These are phyloP conservation scores for Microplitis manilae DNA, from an alignment of 2,888 invertebrate genomes.

Conservation along the genomic window DNA sequence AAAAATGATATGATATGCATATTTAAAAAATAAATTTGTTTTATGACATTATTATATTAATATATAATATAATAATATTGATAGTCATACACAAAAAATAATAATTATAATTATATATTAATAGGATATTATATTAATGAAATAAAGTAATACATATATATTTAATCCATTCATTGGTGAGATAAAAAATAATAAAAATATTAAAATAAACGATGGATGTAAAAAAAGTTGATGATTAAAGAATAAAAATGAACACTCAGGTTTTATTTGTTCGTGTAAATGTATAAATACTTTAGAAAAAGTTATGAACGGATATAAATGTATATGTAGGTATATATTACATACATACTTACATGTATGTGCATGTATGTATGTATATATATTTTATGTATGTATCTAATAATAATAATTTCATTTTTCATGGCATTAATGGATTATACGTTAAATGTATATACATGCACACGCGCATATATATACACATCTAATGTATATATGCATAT, in stretches of 20 bases:
- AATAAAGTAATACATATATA: slow-evolving; percentile 56
- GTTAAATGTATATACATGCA: slow-evolving; percentile 45
- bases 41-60: slow-evolving; percentile 54
- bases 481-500: slow-evolving; percentile 36
- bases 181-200: background rate
- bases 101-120: slow-evolving; percentile 66
- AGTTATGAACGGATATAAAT: slow-evolving; percentile 55
- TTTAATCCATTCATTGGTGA: slow-evolving; percentile 43
- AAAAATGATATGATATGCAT: slow-evolving; percentile 72
- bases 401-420: slow-evolving; percentile 1
- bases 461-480: slow-evolving; percentile 34
- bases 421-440: background rate
- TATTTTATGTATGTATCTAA: background rate
- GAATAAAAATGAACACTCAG: slow-evolving; percentile 1
- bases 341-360: slow-evolving; percentile 48
- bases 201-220: background rate
- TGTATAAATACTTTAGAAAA: slow-evolving; percentile 8
- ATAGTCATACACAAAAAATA: slow-evolving; percentile 64
- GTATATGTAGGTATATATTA: slow-evolving; percentile 40
- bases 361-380: slow-evolving; percentile 47
- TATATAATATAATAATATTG: slow-evolving; percentile 68
- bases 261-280: slow-evolving; percentile 14
- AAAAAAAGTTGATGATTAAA: background rate
- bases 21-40: slow-evolving; percentile 70
- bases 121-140: slow-evolving; percentile 63